Conservation (phyloP, 2,888 invertebrate species). For the Exephanes ischioxanthus region DNA sequence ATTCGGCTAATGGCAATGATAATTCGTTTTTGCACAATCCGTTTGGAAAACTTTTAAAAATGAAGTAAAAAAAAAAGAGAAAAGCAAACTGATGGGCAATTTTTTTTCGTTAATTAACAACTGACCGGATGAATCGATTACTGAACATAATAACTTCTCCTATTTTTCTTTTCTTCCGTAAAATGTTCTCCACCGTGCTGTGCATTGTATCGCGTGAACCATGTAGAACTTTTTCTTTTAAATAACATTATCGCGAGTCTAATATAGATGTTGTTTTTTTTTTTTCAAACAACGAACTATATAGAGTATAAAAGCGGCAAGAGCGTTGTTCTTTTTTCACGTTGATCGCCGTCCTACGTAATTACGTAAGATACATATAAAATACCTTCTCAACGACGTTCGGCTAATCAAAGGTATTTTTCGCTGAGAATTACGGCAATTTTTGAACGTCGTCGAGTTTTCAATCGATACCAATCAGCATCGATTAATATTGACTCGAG, state of each 20-base stretch:
- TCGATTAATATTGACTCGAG: slow-evolving; percentile 60
- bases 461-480: slow-evolving; percentile 31
- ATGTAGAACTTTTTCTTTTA: no score
- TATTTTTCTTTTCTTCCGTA: background rate
- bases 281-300: slow-evolving; percentile 31
- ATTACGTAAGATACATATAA: slow-evolving; percentile 37
- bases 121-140: background rate
- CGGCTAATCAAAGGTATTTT: slow-evolving; percentile 27
- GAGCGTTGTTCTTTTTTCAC: slow-evolving; percentile 11
- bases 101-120: background rate
- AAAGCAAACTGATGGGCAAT: background rate
- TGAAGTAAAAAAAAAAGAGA: background rate
- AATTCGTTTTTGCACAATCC: background rate
- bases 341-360: slow-evolving; percentile 39
- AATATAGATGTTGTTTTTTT: slow-evolving; percentile 3
- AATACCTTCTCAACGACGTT: slow-evolving; percentile 47
- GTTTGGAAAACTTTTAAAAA: background rate
- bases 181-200: background rate
- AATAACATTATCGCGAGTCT: slow-evolving; percentile 22
- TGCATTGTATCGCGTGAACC: no score
- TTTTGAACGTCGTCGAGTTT: slow-evolving; percentile 14
- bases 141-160: background rate
- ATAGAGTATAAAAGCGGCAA: slow-evolving; percentile 58
- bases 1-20: slow-evolving; percentile 20
- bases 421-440: background rate